Percentiles rank a stretch among this genome's conserved stretches.
These are phyloP conservation scores for Rhagologus leucostigma DNA, from an alignment of 2,113 vertebrate genomes.

Conservation along the genomic window DNA sequence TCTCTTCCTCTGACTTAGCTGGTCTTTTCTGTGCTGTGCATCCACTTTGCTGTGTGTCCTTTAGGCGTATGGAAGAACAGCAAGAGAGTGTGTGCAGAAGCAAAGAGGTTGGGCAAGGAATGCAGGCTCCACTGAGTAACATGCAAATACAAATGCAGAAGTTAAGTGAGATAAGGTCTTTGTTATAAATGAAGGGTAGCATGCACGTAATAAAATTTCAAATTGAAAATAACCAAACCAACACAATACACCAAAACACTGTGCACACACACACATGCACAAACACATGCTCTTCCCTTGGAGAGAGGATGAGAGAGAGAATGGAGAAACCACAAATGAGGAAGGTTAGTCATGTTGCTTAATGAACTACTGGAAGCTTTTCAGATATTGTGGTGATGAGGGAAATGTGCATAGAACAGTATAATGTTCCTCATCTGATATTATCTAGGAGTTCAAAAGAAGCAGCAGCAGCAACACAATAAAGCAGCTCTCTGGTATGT, in stretches of 20 bases:
- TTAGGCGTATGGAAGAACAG: neutral
- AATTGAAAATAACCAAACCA: neutral
- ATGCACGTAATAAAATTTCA: neutral
- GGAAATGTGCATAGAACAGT: conserved; percentile 27
- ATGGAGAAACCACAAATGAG: conserved; percentile 39
- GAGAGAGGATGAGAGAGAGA: conserved; percentile 21
- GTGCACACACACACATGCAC: neutral
- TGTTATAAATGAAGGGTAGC: neutral
- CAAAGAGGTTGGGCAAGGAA: neutral
- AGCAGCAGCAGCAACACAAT: conserved; percentile 1
- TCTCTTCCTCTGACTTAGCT: neutral
- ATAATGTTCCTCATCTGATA: conserved; percentile 48
- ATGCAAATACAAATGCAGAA: neutral
- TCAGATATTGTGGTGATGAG: conserved; percentile 44
- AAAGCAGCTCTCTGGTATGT: conserved; percentile 13
- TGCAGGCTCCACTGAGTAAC: neutral
- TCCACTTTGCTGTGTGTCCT: conserved; percentile 5
- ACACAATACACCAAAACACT: neutral
- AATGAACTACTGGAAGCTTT: conserved; percentile 58
- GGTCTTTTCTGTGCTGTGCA: neutral
- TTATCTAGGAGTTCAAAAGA: conserved; percentile 51
- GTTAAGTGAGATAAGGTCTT: neutral
- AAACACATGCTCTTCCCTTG: neutral
- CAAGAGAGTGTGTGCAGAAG: neutral
- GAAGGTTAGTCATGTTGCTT: conserved; percentile 52